A percentile compares a stretch with the other conserved stretches of the same genome.
Evolutionary conservation across 2,888 invertebrate genomes (phyloP).

Genomic region (Chouioia cunea): DNA sequence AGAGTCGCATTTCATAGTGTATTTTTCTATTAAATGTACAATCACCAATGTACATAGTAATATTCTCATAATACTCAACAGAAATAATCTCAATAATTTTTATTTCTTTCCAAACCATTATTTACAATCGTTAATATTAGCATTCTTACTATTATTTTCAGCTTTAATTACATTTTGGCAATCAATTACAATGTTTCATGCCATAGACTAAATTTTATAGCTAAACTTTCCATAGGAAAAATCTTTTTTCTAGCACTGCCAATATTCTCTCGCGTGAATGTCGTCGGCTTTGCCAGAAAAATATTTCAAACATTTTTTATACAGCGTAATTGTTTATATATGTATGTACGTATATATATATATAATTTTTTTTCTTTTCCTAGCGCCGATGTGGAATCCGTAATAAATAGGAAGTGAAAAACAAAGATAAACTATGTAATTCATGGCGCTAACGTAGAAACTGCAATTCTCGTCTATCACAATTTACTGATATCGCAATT

Average conservation of each 20-base stretch:
- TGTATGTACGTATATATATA: neutral
- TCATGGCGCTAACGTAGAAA: constrained; percentile 40
- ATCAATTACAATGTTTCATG: constrained; percentile 30
- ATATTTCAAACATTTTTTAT: constrained; percentile 29
- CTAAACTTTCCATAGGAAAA: constrained; percentile 46
- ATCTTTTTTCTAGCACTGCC: constrained; percentile 44
- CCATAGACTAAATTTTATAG: constrained; percentile 30
- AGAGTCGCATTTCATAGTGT: no score
- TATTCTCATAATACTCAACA: constrained; percentile 20
- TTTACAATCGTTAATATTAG: constrained; percentile 31
- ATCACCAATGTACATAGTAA: constrained; percentile 13
- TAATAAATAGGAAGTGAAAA: constrained; percentile 25
- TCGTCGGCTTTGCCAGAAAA: constrained; percentile 42
- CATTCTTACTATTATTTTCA: constrained; percentile 14
- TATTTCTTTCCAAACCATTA: constrained; percentile 28
- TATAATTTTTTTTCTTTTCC: constrained; percentile 16
- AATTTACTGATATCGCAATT: constrained; percentile 41
- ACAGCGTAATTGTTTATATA: neutral
- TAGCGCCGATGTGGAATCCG: constrained; percentile 19
- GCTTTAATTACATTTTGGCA: constrained; percentile 41
- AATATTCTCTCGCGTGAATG: constrained; percentile 26
- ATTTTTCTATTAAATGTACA: constrained; percentile 21
- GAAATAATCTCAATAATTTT: constrained; percentile 38
- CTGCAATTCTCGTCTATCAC: constrained; percentile 46
- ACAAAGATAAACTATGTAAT: constrained; percentile 32